Evolutionary conservation across 2,797 vertebrate genomes (phyloP).

Genomic region (Girardinus metallicus): DNA sequence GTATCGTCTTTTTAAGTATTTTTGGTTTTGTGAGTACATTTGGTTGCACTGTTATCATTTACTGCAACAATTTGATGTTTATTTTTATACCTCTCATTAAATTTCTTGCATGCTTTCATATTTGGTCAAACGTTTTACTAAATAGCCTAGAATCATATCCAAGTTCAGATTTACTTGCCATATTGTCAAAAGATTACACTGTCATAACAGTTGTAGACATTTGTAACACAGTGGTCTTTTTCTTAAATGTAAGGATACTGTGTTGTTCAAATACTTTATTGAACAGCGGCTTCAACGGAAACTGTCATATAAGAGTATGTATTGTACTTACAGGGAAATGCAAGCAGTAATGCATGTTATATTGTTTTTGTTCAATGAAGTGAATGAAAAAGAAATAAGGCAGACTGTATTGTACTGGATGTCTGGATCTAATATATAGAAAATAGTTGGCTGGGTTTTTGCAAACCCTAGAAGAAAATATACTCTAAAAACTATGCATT

Average conservation of each 20-base stretch:
- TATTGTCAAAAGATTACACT: neutral
- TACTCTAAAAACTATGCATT: neutral
- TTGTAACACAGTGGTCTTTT: neutral
- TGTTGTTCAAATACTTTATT: neutral
- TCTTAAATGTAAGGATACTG: neutral
- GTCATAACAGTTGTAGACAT: neutral
- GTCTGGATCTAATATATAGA: neutral
- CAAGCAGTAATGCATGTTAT: neutral
- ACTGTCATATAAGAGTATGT: neutral
- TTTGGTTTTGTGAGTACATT: conserved; percentile 21
- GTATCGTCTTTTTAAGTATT: conserved; percentile 36
- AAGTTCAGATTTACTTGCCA: neutral
- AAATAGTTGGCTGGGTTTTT: neutral
- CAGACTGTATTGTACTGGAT: neutral
- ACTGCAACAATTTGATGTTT: too few relatives aligned
- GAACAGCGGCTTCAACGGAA: neutral
- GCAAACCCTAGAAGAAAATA: neutral
- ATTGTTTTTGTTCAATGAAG: neutral
- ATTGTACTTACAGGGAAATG: neutral
- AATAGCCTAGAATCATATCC: neutral
- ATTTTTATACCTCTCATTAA: neutral
- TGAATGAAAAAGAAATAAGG: neutral
- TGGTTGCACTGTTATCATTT: conserved; percentile 27
- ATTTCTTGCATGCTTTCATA: neutral
- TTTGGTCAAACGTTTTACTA: neutral